Evolutionary conservation across 2,113 vertebrate genomes (phyloP).

Genomic region (Lepisosteus oculatus): DNA sequence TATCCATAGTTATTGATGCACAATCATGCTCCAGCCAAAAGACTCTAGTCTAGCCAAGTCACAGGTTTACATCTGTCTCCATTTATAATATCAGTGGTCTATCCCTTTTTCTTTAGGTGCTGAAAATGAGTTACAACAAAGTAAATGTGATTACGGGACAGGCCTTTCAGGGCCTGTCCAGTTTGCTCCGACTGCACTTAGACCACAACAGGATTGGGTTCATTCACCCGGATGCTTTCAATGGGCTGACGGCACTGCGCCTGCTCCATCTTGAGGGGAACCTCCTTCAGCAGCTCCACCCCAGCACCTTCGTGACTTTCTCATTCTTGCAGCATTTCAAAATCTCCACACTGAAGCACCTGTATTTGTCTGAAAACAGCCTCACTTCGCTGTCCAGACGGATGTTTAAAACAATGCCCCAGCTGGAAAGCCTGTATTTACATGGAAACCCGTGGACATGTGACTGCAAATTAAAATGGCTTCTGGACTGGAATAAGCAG

Average conservation of each 20-base stretch:
- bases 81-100: background rate
- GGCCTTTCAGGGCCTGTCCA: slow-evolving; percentile 74
- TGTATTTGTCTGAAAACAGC: slow-evolving; percentile 82
- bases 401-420: slow-evolving; percentile 64
- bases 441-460: slow-evolving; percentile 88
- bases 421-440: slow-evolving; percentile 82
- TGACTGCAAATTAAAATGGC: slow-evolving; percentile 76
- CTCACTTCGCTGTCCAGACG: slow-evolving; percentile 61
- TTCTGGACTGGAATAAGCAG: slow-evolving; percentile 67
- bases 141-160: slow-evolving; percentile 62
- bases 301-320: slow-evolving; percentile 78
- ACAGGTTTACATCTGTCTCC: background rate
- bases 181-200: slow-evolving; percentile 74
- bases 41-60: no score
- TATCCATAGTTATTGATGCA: background rate
- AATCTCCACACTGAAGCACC: slow-evolving; percentile 79
- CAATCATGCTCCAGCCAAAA: background rate
- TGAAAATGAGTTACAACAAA: slow-evolving; percentile 94
- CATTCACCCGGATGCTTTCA: slow-evolving; percentile 82
- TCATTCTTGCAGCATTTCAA: slow-evolving; percentile 68
- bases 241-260: slow-evolving; percentile 75
- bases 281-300: slow-evolving; percentile 76
- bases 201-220: slow-evolving; percentile 88
- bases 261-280: slow-evolving; percentile 89
- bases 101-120: slow-evolving; percentile 59